A percentile compares a stretch with the other conserved stretches of the same genome.
These are phyloP conservation scores for Cephalopterus ornatus DNA, from an alignment of 2,113 vertebrate species.

Conservation along the genomic window DNA sequence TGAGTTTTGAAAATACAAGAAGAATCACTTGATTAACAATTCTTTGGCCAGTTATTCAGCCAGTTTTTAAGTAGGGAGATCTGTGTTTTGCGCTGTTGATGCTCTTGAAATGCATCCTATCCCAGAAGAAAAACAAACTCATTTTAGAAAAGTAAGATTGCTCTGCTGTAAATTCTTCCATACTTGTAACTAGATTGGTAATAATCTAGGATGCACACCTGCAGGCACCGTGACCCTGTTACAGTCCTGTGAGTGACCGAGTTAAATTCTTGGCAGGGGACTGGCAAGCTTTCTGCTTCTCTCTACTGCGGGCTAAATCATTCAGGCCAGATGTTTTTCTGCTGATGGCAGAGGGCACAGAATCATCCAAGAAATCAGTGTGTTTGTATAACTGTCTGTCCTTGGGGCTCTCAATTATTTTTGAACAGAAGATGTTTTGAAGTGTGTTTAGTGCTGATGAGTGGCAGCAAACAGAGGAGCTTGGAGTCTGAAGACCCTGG, in stretches of 20 bases:
- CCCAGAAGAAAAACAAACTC: not conserved
- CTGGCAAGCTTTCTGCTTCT: not conserved
- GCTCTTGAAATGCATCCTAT: not conserved
- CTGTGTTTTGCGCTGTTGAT: not conserved
- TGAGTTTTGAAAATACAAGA: conserved; percentile 20
- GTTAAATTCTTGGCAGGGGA: not conserved
- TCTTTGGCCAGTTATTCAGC: not conserved
- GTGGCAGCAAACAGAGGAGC: not conserved
- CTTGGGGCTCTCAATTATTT: conserved; percentile 19
- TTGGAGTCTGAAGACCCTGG: not conserved
- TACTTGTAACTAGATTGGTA: not conserved
- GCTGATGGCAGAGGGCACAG: not conserved
- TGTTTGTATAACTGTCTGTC: conserved; percentile 20
- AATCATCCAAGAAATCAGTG: not conserved
- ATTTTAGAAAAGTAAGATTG: not conserved
- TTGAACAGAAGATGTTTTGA: conserved; percentile 14
- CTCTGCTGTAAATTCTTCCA: not conserved
- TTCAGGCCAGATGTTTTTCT: conserved; percentile 22
- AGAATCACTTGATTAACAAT: conserved; percentile 36
- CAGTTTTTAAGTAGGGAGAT: not conserved
- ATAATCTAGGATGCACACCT: conserved; percentile 20
- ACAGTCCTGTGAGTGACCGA: not conserved
- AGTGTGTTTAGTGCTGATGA: not conserved
- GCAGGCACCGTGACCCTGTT: not conserved
- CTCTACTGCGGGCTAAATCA: not conserved